phyloP scores from a whole-genome alignment of 1,140 invertebrate genomes.

The Cotesia glomerata region DNA sequence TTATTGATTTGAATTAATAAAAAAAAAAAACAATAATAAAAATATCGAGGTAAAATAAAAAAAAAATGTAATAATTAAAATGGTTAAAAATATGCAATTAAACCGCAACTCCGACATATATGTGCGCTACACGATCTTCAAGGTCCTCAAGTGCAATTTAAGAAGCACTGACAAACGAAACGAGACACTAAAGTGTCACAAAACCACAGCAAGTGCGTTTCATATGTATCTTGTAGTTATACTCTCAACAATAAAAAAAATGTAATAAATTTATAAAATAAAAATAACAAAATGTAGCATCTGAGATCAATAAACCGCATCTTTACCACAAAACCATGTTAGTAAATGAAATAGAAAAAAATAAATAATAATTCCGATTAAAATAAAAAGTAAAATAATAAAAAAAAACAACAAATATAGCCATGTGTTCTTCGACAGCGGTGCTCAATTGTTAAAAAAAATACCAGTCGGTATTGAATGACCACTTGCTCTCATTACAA shows the following conservation, averaged over 20 bases:
- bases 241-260: background rate
- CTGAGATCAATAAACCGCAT: background rate
- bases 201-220: background rate
- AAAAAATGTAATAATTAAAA: too few relatives aligned
- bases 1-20: too few relatives aligned
- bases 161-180: slow-evolving; percentile 6
- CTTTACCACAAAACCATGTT: background rate
- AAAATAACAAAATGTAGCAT: background rate
- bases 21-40: too few relatives aligned
- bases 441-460: slow-evolving; percentile 2
- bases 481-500: background rate
- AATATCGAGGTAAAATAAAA: too few relatives aligned
- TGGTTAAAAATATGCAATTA: background rate
- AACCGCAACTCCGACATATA: too few relatives aligned
- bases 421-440: slow-evolving; percentile 17
- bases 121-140: background rate
- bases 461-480: background rate
- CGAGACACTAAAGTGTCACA: slow-evolving; percentile 13
- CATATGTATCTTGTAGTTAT: background rate
- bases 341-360: background rate
- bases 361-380: background rate
- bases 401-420: background rate
- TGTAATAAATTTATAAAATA: background rate
- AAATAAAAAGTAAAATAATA: background rate
- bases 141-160: slow-evolving; percentile 15